Conservation (phyloP, 2,888 invertebrate genomes). For the Cheilosia vernalis region DNA sequence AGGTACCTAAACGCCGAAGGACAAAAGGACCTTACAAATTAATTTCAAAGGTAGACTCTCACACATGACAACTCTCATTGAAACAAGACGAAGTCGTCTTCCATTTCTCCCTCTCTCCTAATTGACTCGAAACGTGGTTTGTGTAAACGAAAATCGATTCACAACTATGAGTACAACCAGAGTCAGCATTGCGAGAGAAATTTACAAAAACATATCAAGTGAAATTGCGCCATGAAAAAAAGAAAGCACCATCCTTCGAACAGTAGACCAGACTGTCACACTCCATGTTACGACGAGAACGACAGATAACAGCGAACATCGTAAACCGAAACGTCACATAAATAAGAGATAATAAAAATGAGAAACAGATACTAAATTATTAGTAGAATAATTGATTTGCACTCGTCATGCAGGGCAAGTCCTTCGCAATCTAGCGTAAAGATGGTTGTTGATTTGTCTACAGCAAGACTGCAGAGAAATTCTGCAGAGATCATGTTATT, state of each 20-base stretch:
- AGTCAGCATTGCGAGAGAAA: conserved; percentile 5
- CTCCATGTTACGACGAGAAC: neutral
- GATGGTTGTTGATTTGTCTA: neutral
- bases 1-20: neutral
- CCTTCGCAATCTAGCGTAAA: neutral
- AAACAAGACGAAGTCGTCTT: neutral
- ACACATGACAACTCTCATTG: neutral
- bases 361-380: conserved; percentile 46
- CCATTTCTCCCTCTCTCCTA: neutral
- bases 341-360: conserved; percentile 2
- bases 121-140: neutral
- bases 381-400: conserved; percentile 53
- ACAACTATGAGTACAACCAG: neutral
- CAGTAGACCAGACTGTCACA: neutral
- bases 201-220: conserved; percentile 18
- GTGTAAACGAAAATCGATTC: neutral
- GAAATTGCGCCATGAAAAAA: conserved; percentile 8
- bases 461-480: neutral
- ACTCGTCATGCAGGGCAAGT: neutral
- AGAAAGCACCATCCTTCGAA: neutral
- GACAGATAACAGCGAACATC: conserved; percentile 1
- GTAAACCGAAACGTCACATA: conserved; percentile 3
- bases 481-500: neutral
- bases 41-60: neutral
- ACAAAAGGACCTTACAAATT: too few relatives aligned